Evolutionary conservation across 2,888 invertebrate genomes (phyloP).

Genomic region (Synergus umbraculus): DNA sequence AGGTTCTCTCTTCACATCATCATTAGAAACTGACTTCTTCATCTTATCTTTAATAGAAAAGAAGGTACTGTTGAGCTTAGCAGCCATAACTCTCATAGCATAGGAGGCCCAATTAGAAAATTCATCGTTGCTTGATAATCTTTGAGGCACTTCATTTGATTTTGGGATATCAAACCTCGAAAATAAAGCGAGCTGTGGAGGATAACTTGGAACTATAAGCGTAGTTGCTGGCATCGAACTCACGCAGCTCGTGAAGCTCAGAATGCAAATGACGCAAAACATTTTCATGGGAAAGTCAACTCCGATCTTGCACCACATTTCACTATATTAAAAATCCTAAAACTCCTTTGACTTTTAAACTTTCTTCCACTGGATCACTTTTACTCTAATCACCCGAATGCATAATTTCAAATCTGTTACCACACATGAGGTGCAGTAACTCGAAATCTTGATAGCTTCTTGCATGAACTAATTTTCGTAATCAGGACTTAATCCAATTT

Average conservation of each 20-base stretch:
- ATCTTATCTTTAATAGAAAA: conserved; percentile 44
- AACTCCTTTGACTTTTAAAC: background rate
- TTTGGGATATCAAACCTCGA: conserved; percentile 66
- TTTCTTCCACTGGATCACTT: conserved; percentile 30
- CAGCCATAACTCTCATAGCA: conserved; percentile 72
- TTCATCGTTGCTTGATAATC: conserved; percentile 67
- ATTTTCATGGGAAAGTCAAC: background rate
- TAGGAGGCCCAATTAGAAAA: conserved; percentile 71
- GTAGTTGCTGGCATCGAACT: conserved; percentile 42
- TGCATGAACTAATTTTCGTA: conserved; percentile 14
- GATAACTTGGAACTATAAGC: conserved; percentile 39
- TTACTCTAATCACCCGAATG: conserved; percentile 33
- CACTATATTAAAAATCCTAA: background rate
- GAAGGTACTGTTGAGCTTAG: conserved; percentile 71
- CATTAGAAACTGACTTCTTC: conserved; percentile 32
- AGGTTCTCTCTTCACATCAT: background rate
- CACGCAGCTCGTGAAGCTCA: conserved; percentile 10
- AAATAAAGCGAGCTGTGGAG: conserved; percentile 42
- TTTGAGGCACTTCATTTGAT: conserved; percentile 64
- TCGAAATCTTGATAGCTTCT: background rate
- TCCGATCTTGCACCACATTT: conserved; percentile 8
- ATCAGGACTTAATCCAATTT: conserved; percentile 3
- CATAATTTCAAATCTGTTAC: conserved; percentile 22
- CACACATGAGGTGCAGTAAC: conserved; percentile 20
- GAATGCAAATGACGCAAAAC: background rate